Base-by-base conservation (phyloP, 2,113 vertebrate species). In the Proteles cristata region DNA sequence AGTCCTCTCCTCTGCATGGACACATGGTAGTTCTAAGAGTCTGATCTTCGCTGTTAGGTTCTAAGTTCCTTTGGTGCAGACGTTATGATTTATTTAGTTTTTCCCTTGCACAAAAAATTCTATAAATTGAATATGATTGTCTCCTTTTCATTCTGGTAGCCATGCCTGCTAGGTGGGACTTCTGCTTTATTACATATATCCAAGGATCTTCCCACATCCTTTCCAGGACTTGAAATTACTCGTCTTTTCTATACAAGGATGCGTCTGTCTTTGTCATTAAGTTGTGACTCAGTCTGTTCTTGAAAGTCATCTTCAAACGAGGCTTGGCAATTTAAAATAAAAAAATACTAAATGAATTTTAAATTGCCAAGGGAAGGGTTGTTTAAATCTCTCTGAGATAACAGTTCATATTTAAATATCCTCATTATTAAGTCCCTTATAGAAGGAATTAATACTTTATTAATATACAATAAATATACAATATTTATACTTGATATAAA, bases 381-480 rank as follows among this genome's bases (percentile, higher is more conserved):
- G 71, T 97, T 88, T 85, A 91, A 95, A 96, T 86, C 88, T 83
- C 39, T 81, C 43, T 85, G 93, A 94, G 58, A 85, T 65, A 86
- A 65, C 79, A 94, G 89, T 86, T 96, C 88, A 63, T 94, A 97
- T 97, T 97, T 95, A 82, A 95, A 96, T 79, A 85, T 82, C 28
- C 58, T 95, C 61, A 83, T 89, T 96, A 88, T 96, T 92, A 80
- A 96, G 97, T 97, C 91, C 66, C 93, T 28, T 95, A 76, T 90
- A 81, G 69, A 94, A 88, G 94, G 23, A 39, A 39, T 39, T 39
- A 39, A 39, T 39, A 39, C 39, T 39, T 39, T 39, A 39, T 39
- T 3, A 3, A 39, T 39, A 39, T 39, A 39, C 39, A 39, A 39
- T 39, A 39, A 39, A 39, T 39, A 39, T 39, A 39, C 39, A 39